A percentile compares a stretch with the other conserved stretches of the same genome.
phyloP scores from a whole-genome alignment of 2,888 invertebrate species.

The Blastobasis lacticolella region DNA sequence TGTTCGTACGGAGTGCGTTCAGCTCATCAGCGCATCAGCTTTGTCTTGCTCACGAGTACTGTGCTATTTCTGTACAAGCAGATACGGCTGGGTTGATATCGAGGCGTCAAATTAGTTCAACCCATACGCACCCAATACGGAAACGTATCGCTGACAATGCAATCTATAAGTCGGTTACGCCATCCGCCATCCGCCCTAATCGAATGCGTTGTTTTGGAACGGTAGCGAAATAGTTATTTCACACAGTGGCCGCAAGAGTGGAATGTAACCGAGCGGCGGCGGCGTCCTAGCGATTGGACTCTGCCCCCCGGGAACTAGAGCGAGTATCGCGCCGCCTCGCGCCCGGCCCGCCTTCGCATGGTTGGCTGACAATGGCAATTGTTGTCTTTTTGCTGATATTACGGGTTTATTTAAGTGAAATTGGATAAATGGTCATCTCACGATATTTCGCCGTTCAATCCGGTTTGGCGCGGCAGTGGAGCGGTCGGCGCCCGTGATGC shows the following conservation, averaged over 20 bases:
- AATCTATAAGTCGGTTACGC: conserved; percentile 33
- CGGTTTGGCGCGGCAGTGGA: conserved; percentile 39
- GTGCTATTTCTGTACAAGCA: no score
- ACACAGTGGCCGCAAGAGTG: conserved; percentile 37
- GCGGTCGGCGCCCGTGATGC: conserved; percentile 35
- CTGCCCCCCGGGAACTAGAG: conserved; percentile 31
- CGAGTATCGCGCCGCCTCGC: conserved; percentile 24
- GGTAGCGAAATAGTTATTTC: conserved; percentile 54
- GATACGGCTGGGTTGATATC: no score
- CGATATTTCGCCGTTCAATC: conserved; percentile 61
- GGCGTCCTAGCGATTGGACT: conserved; percentile 26
- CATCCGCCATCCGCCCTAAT: conserved; percentile 47
- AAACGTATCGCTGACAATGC: no score
- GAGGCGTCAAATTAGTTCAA: no score
- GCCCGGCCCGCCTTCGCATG: conserved; percentile 32
- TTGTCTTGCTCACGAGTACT: no score
- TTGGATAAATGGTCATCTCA: conserved; percentile 71
- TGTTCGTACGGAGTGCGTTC: no score
- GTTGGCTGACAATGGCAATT: conserved; percentile 39
- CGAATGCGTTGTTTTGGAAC: conserved; percentile 54
- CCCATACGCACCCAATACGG: no score
- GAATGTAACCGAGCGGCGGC: conserved; percentile 23
- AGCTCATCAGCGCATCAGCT: no score
- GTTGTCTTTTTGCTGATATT: conserved; percentile 67
- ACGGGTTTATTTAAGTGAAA: conserved; percentile 72